Percentiles rank a stretch among this genome's conserved stretches.
These are phyloP conservation scores for Xylocopa sonorina DNA, from an alignment of 1,140 invertebrate genomes.

Conservation along the genomic window DNA sequence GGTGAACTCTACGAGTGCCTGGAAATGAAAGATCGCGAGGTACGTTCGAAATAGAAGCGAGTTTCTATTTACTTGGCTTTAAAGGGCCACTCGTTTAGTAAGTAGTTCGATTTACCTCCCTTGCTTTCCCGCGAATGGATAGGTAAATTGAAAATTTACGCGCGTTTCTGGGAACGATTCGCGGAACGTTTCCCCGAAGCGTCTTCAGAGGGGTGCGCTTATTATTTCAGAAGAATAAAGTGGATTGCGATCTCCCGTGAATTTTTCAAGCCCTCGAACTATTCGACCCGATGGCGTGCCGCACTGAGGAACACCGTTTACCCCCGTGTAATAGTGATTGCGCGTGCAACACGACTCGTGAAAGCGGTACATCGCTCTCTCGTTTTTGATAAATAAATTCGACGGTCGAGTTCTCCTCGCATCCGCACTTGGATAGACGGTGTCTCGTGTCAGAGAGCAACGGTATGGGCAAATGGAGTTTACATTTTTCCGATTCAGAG, in stretches of 20 bases:
- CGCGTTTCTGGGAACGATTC: not conserved
- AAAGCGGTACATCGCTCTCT: not conserved
- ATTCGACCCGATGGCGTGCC: not conserved
- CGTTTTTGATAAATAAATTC: constrained; percentile 8
- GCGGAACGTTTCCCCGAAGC: not conserved
- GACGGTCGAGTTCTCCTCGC: not conserved
- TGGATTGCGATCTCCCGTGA: constrained; percentile 5
- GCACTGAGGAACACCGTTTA: not conserved
- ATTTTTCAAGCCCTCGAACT: not conserved
- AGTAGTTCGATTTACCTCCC: constrained; percentile 3
- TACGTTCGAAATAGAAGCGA: too few species aligned
- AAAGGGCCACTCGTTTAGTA: too few species aligned
- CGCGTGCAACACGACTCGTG: not conserved
- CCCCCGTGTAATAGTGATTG: constrained; percentile 10
- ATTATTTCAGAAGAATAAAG: constrained; percentile 6
- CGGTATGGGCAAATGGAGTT: not conserved
- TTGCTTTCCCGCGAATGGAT: not conserved
- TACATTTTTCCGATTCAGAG: not conserved
- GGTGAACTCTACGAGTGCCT: too few species aligned
- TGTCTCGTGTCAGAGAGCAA: not conserved
- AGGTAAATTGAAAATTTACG: not conserved
- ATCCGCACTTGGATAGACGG: too few species aligned
- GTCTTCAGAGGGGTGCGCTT: not conserved
- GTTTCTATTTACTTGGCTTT: too few species aligned
- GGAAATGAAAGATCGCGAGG: too few species aligned